Evolutionary conservation across 2,797 vertebrate genomes (phyloP).

Genomic region (Rhinophrynus dorsalis): DNA sequence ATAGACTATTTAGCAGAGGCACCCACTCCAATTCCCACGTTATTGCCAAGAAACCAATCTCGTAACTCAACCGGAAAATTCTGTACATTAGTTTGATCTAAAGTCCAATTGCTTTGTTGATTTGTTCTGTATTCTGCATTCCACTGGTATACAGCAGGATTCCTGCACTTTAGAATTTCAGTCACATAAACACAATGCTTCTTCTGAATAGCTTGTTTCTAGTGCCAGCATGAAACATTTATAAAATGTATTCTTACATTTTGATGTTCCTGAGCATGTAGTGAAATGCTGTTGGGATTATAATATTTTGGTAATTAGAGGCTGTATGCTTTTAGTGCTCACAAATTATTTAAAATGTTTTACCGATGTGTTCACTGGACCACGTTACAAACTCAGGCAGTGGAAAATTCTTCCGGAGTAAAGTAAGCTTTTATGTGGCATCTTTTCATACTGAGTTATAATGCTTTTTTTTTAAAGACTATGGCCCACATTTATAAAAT

Average conservation of each 20-base stretch:
- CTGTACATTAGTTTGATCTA: too few species aligned
- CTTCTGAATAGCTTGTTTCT: too few species aligned
- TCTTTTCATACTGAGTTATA: slow-evolving; percentile 31
- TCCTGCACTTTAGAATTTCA: too few species aligned
- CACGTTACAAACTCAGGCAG: slow-evolving; percentile 6
- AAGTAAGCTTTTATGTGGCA: slow-evolving; percentile 17
- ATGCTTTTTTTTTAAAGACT: not conserved
- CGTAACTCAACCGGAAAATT: too few species aligned
- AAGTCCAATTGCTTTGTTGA: too few species aligned
- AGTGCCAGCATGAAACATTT: not conserved
- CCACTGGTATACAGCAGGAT: too few species aligned
- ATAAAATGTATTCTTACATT: not conserved
- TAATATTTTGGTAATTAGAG: slow-evolving; percentile 46
- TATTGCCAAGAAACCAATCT: too few species aligned
- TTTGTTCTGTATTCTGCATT: too few species aligned
- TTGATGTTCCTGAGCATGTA: not conserved
- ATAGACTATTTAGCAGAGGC: too few species aligned
- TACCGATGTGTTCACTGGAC: slow-evolving; percentile 24
- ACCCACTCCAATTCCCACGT: too few species aligned
- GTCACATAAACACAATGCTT: too few species aligned
- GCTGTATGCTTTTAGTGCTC: slow-evolving; percentile 41
- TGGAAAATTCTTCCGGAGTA: not conserved
- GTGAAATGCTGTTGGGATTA: slow-evolving; percentile 38
- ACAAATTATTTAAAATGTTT: slow-evolving; percentile 37
- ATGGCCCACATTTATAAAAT: too few species aligned